Evolutionary conservation across 2,888 invertebrate genomes (phyloP).

Genomic region (Rhogogaster chlorosoma): DNA sequence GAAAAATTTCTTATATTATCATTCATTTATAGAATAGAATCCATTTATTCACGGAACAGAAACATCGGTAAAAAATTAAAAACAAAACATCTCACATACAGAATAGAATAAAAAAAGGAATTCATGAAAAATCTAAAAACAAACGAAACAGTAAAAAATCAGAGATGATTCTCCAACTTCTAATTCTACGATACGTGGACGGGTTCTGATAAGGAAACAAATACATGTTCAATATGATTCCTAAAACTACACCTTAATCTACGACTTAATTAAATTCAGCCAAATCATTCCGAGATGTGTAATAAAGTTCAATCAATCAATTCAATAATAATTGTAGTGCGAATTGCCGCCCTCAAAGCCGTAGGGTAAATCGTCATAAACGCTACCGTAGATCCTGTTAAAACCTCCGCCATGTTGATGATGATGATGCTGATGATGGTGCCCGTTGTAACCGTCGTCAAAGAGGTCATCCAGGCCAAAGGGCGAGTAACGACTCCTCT

Average conservation of each 20-base stretch:
- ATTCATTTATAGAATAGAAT: not conserved
- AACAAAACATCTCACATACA: not conserved
- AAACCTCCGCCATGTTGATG: not conserved
- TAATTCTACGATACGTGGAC: not conserved
- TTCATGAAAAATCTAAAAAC: not conserved
- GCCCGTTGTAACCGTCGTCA: constrained; percentile 2
- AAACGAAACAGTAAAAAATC: constrained; percentile 10
- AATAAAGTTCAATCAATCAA: not conserved
- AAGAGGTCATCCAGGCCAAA: constrained; percentile 11
- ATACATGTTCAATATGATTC: not conserved
- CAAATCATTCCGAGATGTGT: not conserved
- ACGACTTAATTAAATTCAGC: not conserved
- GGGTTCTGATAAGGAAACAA: not conserved
- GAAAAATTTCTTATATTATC: not conserved
- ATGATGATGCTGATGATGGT: not conserved
- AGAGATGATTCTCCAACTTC: not conserved
- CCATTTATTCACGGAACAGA: not conserved
- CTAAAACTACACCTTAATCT: constrained; percentile 8
- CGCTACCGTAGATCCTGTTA: not conserved
- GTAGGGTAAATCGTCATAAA: not conserved
- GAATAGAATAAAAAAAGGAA: not conserved
- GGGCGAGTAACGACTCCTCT: not conserved
- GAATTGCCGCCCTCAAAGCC: not conserved
- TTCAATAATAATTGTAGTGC: not conserved
- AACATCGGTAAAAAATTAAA: not conserved